These are phyloP conservation scores for Brachionus manjavacas DNA, from an alignment of 1,140 invertebrate genomes.

Conservation along the genomic window DNA sequence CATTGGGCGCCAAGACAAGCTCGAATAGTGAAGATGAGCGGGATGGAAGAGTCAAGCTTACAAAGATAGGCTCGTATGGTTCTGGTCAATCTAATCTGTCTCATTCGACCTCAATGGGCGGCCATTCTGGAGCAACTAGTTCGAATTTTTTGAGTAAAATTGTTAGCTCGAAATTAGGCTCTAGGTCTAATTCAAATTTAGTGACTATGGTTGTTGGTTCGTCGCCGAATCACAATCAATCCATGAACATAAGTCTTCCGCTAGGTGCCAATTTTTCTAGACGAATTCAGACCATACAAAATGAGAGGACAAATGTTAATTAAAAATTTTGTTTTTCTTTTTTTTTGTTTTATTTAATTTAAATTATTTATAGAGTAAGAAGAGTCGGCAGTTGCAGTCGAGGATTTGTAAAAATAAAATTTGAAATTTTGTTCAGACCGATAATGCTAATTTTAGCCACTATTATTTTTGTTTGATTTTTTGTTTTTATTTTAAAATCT, in stretches of 20 bases:
- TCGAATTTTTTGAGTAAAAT: conserved; percentile 33
- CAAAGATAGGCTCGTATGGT: not conserved
- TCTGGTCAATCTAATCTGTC: not conserved
- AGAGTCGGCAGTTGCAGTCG: not conserved
- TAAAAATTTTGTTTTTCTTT: not conserved
- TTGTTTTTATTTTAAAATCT: not conserved
- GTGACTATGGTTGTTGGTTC: not conserved
- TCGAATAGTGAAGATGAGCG: not conserved
- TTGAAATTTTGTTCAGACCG: not conserved
- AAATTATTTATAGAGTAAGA: not conserved
- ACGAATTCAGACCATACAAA: conserved; percentile 7
- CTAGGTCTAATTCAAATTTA: conserved; percentile 31
- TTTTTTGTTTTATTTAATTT: not conserved
- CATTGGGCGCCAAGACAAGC: not conserved
- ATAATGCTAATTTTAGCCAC: not conserved
- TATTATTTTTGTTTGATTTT: not conserved
- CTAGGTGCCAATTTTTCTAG: not conserved
- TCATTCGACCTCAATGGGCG: not conserved
- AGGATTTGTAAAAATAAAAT: not conserved
- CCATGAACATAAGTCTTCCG: not conserved
- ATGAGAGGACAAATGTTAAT: conserved; percentile 19
- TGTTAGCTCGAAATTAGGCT: conserved; percentile 21
- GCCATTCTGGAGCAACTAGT: not conserved
- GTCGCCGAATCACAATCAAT: not conserved
- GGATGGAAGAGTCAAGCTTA: not conserved